phyloP scores from a whole-genome alignment of 1,140 invertebrate genomes.

The Scaptomyza hsui region DNA sequence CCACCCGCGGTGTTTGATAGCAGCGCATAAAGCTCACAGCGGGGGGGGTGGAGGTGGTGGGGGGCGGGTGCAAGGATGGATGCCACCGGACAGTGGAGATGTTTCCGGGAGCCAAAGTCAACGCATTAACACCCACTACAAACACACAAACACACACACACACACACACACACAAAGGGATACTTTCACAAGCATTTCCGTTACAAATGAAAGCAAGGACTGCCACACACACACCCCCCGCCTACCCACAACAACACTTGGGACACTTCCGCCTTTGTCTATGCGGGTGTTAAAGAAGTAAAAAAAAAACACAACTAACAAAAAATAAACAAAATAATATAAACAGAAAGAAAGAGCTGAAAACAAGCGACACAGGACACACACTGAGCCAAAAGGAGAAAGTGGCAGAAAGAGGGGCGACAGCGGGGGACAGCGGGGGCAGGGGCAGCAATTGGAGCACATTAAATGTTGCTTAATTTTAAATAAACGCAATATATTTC shows the following conservation, averaged over 20 bases:
- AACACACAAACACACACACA: constrained; percentile 16
- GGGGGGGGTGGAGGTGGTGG: constrained; percentile 14
- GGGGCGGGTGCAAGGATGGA: constrained; percentile 2
- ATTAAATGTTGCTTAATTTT: constrained; percentile 80
- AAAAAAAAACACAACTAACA: not conserved
- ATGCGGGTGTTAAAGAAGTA: constrained; percentile 43
- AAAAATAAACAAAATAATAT: not conserved
- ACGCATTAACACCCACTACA: constrained; percentile 64
- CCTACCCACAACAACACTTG: constrained; percentile 11
- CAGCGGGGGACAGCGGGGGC: not conserved
- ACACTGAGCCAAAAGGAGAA: not conserved
- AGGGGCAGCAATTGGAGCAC: constrained; percentile 13
- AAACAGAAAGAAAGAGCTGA: constrained; percentile 17
- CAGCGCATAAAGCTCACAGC: constrained; percentile 70
- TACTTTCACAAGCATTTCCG: constrained; percentile 81
- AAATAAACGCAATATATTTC: constrained; percentile 63
- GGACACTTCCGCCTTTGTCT: constrained; percentile 74
- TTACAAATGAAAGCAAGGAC: constrained; percentile 79
- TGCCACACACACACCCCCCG: constrained; percentile 7
- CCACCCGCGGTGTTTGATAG: constrained; percentile 5
- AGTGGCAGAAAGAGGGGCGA: too few relatives aligned
- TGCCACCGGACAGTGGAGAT: constrained; percentile 53
- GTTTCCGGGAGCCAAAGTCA: constrained; percentile 58
- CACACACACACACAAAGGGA: constrained; percentile 52
- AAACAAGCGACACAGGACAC: constrained; percentile 11